Percentiles rank a stretch among this genome's conserved stretches.
Evolutionary conservation across 37 sponge, comb jelly and placozoan genomes (phyloP).

Genomic region (Halichondria panicea): DNA sequence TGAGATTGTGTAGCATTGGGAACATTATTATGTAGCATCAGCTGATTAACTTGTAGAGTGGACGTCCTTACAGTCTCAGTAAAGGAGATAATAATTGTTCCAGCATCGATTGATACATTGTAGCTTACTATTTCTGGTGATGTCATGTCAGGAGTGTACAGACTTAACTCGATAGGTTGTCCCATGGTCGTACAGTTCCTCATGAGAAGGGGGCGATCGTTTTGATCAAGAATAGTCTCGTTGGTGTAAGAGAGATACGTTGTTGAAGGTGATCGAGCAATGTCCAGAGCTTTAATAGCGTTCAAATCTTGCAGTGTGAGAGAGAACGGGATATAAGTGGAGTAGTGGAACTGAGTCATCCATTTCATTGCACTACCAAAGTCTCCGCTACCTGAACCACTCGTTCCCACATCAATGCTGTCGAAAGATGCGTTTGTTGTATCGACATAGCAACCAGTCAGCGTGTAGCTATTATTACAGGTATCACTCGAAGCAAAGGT

Average conservation of each 20-base stretch:
- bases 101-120: conserved; percentile 61
- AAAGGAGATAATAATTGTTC: conserved; percentile 60
- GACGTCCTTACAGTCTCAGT: conserved; percentile 74
- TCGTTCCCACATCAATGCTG: conserved; percentile 74
- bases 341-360: conserved; percentile 73
- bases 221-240: conserved; percentile 60
- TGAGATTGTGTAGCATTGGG: conserved; percentile 20
- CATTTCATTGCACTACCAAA: conserved; percentile 86
- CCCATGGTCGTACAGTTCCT: conserved; percentile 47
- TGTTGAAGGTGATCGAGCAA: conserved; percentile 44
- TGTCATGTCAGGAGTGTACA: conserved; percentile 74
- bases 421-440: conserved; percentile 48
- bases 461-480: conserved; percentile 52
- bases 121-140: conserved; percentile 59
- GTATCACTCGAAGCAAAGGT: conserved; percentile 50
- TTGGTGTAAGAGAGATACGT: conserved; percentile 62
- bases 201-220: conserved; percentile 45
- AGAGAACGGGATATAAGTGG: conserved; percentile 44
- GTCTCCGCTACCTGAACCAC: conserved; percentile 70
- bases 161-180: conserved; percentile 15
- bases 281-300: conserved; percentile 69
- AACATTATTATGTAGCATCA: conserved; percentile 63
- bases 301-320: conserved; percentile 75
- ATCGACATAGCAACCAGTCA: conserved; percentile 76
- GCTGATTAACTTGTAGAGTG: conserved; percentile 40